A percentile compares a stretch with the other conserved stretches of the same genome.
Conservation (phyloP, 2,113 vertebrate species). For the Nanger granti region DNA sequence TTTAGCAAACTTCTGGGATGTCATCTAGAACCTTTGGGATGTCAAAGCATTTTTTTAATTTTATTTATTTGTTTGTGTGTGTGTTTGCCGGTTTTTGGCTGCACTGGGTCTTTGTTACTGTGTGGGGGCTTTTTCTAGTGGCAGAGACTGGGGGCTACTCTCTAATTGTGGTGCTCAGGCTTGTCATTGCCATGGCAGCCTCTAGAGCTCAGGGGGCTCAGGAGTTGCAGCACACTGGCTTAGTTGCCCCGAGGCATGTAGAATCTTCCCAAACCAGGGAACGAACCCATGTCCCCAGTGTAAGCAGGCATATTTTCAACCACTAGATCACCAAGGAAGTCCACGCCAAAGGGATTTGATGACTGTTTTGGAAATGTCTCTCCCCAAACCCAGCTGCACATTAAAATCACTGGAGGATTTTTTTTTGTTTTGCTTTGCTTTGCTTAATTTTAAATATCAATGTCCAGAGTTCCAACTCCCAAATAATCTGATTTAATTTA, state of each 20-base stretch:
- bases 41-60: not conserved
- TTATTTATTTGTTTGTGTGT: not conserved
- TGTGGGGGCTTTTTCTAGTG: not conserved
- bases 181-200: not conserved
- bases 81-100: not conserved
- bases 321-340: not conserved
- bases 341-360: not conserved
- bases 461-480: not conserved
- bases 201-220: not conserved
- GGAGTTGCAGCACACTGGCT: fast-evolving
- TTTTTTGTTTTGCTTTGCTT: not conserved
- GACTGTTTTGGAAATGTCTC: not conserved
- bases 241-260: not conserved
- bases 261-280: not conserved
- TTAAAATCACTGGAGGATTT: not conserved
- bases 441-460: not conserved
- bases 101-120: not conserved
- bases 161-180: not conserved
- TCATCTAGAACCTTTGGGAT: not conserved
- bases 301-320: not conserved
- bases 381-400: not conserved
- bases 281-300: not conserved
- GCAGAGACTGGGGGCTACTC: not conserved
- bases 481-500: not conserved
- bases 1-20: not conserved